Evolutionary conservation across 2,888 invertebrate genomes (phyloP), one percentile per base, ranked within the genome.

Genomic region (Laspeyria flexula): DNA sequence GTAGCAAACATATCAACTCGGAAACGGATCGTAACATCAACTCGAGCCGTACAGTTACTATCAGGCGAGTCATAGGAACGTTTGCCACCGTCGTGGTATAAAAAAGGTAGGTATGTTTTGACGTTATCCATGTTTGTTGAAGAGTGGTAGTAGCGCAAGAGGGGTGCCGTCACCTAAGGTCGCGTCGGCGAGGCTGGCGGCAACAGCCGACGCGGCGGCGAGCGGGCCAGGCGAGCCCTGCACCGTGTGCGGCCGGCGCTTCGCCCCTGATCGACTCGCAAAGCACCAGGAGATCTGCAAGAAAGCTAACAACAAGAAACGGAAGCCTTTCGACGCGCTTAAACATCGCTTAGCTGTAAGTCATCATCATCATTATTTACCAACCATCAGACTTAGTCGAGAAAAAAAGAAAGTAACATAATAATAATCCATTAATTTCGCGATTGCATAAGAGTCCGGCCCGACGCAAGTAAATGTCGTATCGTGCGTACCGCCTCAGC

Each of bases 321-420:
- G 99, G 61, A 99, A 98, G 91, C 94, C 96, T 0, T 99, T 98
- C 82, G 99, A 99, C 86, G 96, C 96, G 1, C 94, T 97, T 34
- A 97, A 97, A 77, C 98, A 98, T 85, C 93, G 99, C n/a, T 95
- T 97, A 0, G 88, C 89, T 59, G 93, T 93, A 11, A 87, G 88
- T 64, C 3, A 6, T 25, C 9, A 4, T 21, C 18, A 6, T 29
- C 15, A 3, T 18, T 18, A 18, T 18, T 18, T 18, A 18, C n/a
- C n/a, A n/a, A n/a, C n/a, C n/a, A n/a, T n/a, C n/a, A n/a, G n/a
- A 21, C 21, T 5, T 2, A 3, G 5, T 21, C 5, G 21, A 21
- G 21, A 21, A 21, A 21, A 21, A 21, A 21, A 21, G 21, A n/a
- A n/a, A n/a, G n/a, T n/a, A n/a, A n/a, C n/a, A n/a, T n/a, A n/a